phyloP scores from a whole-genome alignment of 2,113 vertebrate genomes.

The Chrysemys picta region DNA sequence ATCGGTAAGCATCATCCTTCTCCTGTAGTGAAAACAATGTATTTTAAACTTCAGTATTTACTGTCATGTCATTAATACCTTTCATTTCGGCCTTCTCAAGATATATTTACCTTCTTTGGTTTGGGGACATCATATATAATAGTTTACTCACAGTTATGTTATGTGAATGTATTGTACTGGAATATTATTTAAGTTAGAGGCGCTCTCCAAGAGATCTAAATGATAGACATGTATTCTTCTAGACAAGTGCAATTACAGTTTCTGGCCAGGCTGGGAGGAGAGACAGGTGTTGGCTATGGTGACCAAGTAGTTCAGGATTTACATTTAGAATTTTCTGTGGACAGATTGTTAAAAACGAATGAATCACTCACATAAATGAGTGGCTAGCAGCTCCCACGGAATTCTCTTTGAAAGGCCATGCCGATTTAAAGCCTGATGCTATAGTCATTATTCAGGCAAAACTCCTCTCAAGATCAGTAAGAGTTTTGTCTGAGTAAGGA shows the following conservation, averaged over 20 bases:
- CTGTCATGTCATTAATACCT: neutral
- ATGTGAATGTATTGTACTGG: accelerated
- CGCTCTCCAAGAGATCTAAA: neutral
- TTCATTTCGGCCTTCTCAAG: neutral
- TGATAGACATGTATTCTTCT: neutral
- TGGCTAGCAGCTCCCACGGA: neutral
- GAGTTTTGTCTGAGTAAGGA: neutral
- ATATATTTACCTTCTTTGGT: neutral
- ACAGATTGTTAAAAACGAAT: neutral
- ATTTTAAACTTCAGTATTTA: neutral
- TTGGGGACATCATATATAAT: accelerated
- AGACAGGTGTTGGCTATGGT: neutral
- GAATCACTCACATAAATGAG: neutral
- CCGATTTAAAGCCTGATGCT: neutral
- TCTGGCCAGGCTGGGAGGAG: neutral
- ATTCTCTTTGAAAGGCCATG: neutral
- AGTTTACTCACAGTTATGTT: neutral
- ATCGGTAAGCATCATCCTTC: constrained; percentile 73
- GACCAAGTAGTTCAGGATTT: neutral
- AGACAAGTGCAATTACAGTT: neutral
- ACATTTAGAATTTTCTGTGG: neutral
- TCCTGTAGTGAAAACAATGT: neutral
- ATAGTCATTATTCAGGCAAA: neutral
- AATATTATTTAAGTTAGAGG: neutral
- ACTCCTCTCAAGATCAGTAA: neutral